These are phyloP conservation scores for Emydocephalus ijimae DNA, from an alignment of 2,113 vertebrate genomes.

Conservation along the genomic window DNA sequence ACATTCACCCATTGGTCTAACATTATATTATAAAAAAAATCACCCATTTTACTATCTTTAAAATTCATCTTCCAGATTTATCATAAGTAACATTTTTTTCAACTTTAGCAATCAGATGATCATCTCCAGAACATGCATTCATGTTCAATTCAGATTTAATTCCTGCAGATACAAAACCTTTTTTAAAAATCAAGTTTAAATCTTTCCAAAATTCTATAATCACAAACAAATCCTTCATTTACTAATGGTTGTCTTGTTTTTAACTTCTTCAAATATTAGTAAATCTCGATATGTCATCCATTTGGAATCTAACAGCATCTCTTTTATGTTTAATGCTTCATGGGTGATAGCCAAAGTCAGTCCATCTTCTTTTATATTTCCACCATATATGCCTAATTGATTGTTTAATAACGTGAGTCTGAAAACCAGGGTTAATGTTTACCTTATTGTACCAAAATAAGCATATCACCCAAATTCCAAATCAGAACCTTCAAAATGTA, in stretches of 20 bases:
- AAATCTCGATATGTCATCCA: background rate
- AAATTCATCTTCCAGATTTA: background rate
- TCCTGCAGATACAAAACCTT: background rate
- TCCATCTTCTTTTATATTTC: background rate
- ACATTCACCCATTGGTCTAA: background rate
- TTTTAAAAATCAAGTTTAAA: background rate
- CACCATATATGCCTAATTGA: background rate
- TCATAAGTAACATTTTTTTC: background rate
- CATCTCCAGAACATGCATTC: background rate
- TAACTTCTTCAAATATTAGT: background rate
- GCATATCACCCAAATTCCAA: background rate
- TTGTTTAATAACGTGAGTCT: background rate
- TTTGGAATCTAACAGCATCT: background rate
- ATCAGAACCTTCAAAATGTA: background rate
- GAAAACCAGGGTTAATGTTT: background rate
- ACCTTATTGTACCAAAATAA: background rate
- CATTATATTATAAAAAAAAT: background rate
- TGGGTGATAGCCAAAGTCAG: background rate
- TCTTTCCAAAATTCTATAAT: background rate
- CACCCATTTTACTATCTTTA: background rate
- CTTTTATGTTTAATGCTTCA: background rate
- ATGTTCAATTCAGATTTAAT: background rate
- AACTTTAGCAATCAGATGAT: background rate
- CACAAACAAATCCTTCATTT: background rate
- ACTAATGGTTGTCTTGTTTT: background rate